Percentiles rank a stretch among this genome's conserved stretches.
phyloP scores from a whole-genome alignment of 2,888 invertebrate species.

The Microplitis manilae region DNA sequence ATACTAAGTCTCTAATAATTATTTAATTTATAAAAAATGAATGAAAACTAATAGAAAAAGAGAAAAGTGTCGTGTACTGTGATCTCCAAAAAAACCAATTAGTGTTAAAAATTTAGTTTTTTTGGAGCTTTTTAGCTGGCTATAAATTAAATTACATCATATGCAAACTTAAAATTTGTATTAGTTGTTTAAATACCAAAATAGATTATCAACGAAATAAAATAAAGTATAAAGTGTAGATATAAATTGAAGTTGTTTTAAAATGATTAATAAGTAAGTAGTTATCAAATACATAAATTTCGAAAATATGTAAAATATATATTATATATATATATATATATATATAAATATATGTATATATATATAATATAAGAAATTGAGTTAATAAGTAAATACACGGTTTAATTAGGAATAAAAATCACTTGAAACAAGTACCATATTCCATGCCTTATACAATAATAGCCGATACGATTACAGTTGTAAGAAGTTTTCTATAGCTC shows the following conservation, averaged over 20 bases:
- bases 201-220: conserved; percentile 37
- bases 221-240: conserved; percentile 31
- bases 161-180: conserved; percentile 37
- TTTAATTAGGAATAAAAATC: conserved; percentile 43
- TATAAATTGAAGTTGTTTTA: conserved; percentile 28
- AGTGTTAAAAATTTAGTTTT: conserved; percentile 23
- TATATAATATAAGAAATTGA: conserved; percentile 31
- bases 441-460: conserved; percentile 70
- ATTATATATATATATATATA: neutral
- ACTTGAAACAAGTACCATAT: conserved; percentile 68
- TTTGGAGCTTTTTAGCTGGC: conserved; percentile 34
- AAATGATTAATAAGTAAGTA: conserved; percentile 8
- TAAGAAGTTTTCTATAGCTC: conserved; percentile 48
- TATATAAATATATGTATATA: too few species aligned
- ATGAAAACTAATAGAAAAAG: conserved; percentile 33
- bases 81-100: conserved; percentile 38
- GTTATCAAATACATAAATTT: neutral
- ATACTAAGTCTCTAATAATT: conserved; percentile 25
- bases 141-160: conserved; percentile 17
- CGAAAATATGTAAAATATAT: neutral
- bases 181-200: conserved; percentile 36
- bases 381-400: conserved; percentile 25
- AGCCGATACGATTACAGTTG: conserved; percentile 57
- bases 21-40: conserved; percentile 35
- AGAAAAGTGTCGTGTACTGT: conserved; percentile 29